These are phyloP conservation scores for Sicus ferrugineus DNA, from an alignment of 2,888 invertebrate species.

Conservation along the genomic window DNA sequence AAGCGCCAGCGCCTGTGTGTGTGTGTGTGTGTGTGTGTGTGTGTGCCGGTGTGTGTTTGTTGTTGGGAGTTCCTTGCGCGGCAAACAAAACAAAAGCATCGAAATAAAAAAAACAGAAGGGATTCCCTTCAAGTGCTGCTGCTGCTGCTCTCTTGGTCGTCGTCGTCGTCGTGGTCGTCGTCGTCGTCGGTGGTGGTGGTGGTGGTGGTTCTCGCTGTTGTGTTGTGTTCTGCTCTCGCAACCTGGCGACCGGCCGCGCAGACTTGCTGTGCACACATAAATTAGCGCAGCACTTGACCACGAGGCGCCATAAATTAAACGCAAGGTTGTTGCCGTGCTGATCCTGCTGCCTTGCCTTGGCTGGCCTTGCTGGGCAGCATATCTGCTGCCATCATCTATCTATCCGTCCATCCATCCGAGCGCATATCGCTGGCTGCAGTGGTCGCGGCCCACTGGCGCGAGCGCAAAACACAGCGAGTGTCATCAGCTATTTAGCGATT, in stretches of 20 bases:
- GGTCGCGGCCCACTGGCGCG: neutral
- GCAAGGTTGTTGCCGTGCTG: constrained; percentile 13
- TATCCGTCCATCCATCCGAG: too few species aligned
- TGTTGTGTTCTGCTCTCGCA: neutral
- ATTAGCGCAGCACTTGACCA: constrained; percentile 20
- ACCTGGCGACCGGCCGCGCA: neutral
- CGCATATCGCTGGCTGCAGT: too few species aligned
- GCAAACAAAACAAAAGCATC: neutral
- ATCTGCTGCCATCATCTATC: neutral
- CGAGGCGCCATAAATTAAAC: constrained; percentile 17
- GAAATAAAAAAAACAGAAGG: neutral
- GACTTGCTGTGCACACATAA: neutral
- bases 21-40: neutral
- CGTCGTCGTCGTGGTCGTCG: neutral
- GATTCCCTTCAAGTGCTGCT: neutral
- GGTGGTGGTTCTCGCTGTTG: neutral
- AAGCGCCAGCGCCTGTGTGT: neutral
- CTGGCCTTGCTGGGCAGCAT: neutral
- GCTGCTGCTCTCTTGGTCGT: neutral
- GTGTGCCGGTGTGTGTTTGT: neutral
- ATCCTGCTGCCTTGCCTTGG: neutral
- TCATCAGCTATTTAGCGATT: constrained; percentile 5
- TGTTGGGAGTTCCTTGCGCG: neutral
- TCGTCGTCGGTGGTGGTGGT: too few species aligned
- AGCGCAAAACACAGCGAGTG: neutral